Evolutionary conservation across 1,140 invertebrate species (phyloP), one percentile per base, ranked within the genome.

Genomic region (Eriocheir sinensis): DNA sequence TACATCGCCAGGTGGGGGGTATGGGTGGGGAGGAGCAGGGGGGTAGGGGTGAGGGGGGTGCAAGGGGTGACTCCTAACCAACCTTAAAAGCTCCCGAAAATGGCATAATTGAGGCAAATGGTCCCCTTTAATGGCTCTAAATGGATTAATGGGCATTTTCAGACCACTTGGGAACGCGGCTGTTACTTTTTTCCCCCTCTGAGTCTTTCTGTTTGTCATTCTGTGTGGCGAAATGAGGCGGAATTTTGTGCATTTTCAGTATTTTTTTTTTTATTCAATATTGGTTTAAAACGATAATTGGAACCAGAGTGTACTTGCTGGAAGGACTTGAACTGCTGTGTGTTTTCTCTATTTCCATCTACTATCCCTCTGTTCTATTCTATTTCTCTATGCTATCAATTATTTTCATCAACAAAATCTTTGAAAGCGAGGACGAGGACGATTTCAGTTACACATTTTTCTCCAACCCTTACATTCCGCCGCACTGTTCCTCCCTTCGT

Each of bases 1-100:
- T 48, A 15, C 44, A 15, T 4, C 21, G 60, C 27, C 17, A 72
- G 27, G 21, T n/a, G 60, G 60, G 27, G 60, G 12, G 60, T n/a
- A n/a, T n/a, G 60, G 60, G 60, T 1, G 60, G 53, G 6, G 53
- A 21, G 53, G 53, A 3, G 6, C 2, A 21, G 8, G 2, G 27
- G 53, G 53, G 53, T 21, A 21, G 2, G 53, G 53, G 53, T 3
- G 53, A 21, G 9, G 6, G 27, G 60, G 60, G 21, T 21, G 6
- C 1, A 72, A n/a, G 60, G 60, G 21, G 60, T 72, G 60, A 72
- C 12, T 21, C 21, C 60, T 72, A n/a, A 72, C 60, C n/a, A 72
- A 72, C 60, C 60, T 72, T 72, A 72, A 72, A 72, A 72, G 60
- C 60, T 72, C 60, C 60, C 60, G 60, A 72, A 72, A 72, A 72